Conservation (phyloP, 2,797 vertebrate genomes). For the Zenarchopterus dispar region DNA sequence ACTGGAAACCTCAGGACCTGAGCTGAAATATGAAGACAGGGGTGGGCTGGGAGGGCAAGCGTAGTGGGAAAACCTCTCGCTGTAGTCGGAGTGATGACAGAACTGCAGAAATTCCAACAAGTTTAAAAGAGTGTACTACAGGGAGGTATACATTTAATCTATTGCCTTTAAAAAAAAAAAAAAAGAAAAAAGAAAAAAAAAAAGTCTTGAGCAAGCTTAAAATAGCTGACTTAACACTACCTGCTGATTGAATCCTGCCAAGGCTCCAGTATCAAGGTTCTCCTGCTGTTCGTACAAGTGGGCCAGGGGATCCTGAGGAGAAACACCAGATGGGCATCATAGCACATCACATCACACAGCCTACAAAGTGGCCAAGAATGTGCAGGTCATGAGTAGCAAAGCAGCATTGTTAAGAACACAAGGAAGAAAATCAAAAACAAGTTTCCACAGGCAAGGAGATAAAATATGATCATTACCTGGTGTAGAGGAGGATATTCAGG, state of each 20-base stretch:
- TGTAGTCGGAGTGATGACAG: slow-evolving; percentile 65
- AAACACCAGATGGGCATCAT: slow-evolving; percentile 40
- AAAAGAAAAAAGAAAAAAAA: not conserved
- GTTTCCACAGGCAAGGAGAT: not conserved
- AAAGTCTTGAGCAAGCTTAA: not conserved
- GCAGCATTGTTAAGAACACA: not conserved
- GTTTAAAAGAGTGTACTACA: not conserved
- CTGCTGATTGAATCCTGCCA: slow-evolving; percentile 77
- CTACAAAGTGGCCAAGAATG: not conserved
- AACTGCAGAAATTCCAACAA: slow-evolving; percentile 55
- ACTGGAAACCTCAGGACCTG: slow-evolving; percentile 70
- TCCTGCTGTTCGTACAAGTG: slow-evolving; percentile 82
- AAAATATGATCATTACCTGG: slow-evolving; percentile 59
- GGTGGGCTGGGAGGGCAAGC: slow-evolving; percentile 76
- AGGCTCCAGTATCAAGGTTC: slow-evolving; percentile 64
- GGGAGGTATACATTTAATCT: not conserved
- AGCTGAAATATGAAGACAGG: slow-evolving; percentile 86
- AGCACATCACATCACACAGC: slow-evolving; percentile 15
- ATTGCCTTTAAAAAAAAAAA: not conserved
- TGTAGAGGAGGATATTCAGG: slow-evolving; percentile 83
- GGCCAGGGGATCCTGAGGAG: slow-evolving; percentile 72
- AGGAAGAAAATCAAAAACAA: not conserved
- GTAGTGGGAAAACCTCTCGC: slow-evolving; percentile 73
- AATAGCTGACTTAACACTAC: slow-evolving; percentile 51
- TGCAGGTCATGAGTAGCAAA: not conserved